Evolutionary conservation across 2,888 invertebrate genomes (phyloP), one percentile per base, ranked within the genome.

Genomic region (Ectemnius cavifrons): DNA sequence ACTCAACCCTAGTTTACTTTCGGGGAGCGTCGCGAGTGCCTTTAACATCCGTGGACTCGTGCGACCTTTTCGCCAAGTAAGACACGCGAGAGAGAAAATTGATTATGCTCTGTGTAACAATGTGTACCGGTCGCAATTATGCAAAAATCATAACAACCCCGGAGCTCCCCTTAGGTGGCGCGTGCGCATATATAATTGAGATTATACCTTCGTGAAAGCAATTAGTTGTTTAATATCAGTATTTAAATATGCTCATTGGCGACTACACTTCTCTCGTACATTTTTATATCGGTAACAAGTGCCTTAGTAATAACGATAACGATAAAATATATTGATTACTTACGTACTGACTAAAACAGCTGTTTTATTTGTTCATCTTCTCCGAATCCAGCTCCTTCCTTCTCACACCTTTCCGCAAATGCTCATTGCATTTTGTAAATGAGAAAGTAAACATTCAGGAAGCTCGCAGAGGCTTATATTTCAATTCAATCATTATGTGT

Each of bases 281-380:
- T 89, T 90, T 90, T 90, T 90, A 89, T 90, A 90, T 89, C 77
- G 87, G 87, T 90, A 90, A 89, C 87, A 90, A 89, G 88, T 91
- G 90, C 89, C 90, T 90, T 90, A 89, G 88, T 81, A 86, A 87
- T 90, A 89, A 89, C 75, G 84, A 87, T 90, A 89, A 89, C 86
- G 89, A 87, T 89, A 89, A 37, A 90, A 89, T 88, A 89, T 88
- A 89, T 88, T 89, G 89, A 90, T 90, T 90, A 90, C 89, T 90
- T 90, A 89, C 87, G 84, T 84, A 87, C 73, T 73, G 71, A 78
- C 62, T 68, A 67, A 58, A 20, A 16, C n/a, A 58, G 47, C 66
- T 74, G 23, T 37, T 58, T 70, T 73, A 20, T 52, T 63, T 16
- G 14, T 46, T 47, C 14, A 16, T 2, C 23, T 23, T 56, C 18